These are phyloP conservation scores for Chaetodon auriga DNA, from an alignment of 2,113 vertebrate species.

Conservation along the genomic window DNA sequence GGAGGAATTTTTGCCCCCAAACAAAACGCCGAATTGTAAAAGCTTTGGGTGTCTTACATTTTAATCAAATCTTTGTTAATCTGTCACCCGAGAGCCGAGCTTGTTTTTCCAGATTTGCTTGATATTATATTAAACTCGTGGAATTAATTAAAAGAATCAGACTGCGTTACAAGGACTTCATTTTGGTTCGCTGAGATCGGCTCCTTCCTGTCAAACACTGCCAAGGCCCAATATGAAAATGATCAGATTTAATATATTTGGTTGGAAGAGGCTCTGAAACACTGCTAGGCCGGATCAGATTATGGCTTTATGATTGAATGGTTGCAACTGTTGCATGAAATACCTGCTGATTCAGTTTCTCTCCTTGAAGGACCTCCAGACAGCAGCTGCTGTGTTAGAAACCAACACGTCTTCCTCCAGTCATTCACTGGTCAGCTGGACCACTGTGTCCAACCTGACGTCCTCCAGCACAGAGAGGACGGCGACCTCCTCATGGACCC, in stretches of 20 bases:
- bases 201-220: constrained; percentile 23
- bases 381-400: constrained; percentile 45
- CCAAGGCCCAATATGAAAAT: constrained; percentile 11
- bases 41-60: constrained; percentile 49
- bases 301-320: constrained; percentile 3
- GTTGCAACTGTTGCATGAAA: constrained; percentile 26
- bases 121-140: constrained; percentile 42
- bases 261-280: constrained; percentile 35
- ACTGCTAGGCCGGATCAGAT: not conserved
- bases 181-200: constrained; percentile 52
- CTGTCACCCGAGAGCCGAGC: constrained; percentile 56
- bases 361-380: constrained; percentile 62
- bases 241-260: constrained; percentile 39
- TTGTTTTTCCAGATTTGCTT: constrained; percentile 45
- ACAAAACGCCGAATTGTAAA: constrained; percentile 54
- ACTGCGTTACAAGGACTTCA: constrained; percentile 47
- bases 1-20: constrained; percentile 41
- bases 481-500: constrained; percentile 17
- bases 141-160: constrained; percentile 64
- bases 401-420: constrained; percentile 57
- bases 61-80: constrained; percentile 70
- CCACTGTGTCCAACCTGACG: not conserved
- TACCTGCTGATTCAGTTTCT: constrained; percentile 45
- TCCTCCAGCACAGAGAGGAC: constrained; percentile 31
- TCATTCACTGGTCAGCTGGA: constrained; percentile 8